A percentile compares a stretch with the other conserved stretches of the same genome.
Evolutionary conservation across 2,888 invertebrate species (phyloP).

Genomic region (Calliopum simillimum): DNA sequence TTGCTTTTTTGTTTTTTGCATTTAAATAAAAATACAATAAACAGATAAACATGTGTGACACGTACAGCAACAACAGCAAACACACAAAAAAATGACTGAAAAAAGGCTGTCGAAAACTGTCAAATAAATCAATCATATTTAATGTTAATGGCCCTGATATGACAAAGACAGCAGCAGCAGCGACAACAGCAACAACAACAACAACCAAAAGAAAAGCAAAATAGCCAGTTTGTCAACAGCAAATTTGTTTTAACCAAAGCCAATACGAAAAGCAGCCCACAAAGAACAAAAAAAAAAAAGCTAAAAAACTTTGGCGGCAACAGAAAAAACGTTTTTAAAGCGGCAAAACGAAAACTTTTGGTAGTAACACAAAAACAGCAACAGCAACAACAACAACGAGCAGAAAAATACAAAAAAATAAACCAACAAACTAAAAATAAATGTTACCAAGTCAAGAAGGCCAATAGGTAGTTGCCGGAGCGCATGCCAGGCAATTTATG

Average conservation of each 20-base stretch:
- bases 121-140: constrained; percentile 65
- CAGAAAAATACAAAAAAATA: constrained; percentile 5
- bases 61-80: constrained; percentile 45
- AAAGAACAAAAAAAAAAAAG: background rate
- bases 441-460: background rate
- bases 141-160: constrained; percentile 57
- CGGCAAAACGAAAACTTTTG: background rate
- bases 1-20: no score
- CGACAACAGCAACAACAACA: background rate
- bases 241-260: constrained; percentile 9
- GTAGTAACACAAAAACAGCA: constrained; percentile 3
- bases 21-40: no score
- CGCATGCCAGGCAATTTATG: background rate
- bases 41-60: constrained; percentile 49
- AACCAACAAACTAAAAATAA: constrained; percentile 10
- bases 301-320: constrained; percentile 5
- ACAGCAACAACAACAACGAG: constrained; percentile 29
- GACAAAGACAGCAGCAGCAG: constrained; percentile 2
- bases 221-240: background rate
- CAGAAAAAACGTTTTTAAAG: constrained; percentile 10
- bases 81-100: background rate
- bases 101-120: constrained; percentile 60
- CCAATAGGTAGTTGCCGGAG: background rate
- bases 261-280: constrained; percentile 17
- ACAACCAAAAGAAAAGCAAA: background rate